These are phyloP conservation scores for Pyrrhosoma nymphula DNA, from an alignment of 2,888 invertebrate genomes.

Conservation along the genomic window DNA sequence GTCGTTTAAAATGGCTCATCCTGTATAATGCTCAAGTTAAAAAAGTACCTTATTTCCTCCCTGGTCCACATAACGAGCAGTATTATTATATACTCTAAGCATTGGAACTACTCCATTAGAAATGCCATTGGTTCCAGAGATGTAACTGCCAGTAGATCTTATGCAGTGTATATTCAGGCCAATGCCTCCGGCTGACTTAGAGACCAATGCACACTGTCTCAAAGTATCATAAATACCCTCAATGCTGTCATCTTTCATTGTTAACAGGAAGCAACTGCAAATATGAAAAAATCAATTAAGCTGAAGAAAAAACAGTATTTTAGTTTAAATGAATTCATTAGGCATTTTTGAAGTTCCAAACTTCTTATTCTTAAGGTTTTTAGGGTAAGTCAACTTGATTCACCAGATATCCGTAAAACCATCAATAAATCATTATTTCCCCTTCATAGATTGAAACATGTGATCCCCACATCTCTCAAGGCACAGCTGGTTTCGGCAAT, in stretches of 20 bases:
- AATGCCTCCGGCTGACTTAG: conserved; percentile 98
- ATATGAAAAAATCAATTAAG: conserved; percentile 33
- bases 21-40: too few species aligned
- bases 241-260: conserved; percentile 96
- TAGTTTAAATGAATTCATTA: background rate
- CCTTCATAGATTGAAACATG: too few species aligned
- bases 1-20: too few species aligned
- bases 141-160: conserved; percentile 93
- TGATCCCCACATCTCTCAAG: too few species aligned
- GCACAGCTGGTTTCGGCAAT: too few species aligned
- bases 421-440: too few species aligned
- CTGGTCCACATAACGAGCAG: conserved; percentile 98
- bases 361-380: background rate
- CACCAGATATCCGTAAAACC: too few species aligned
- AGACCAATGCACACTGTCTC: conserved; percentile 95
- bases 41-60: conserved; percentile 90
- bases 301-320: background rate
- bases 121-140: conserved; percentile 95
- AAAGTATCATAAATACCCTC: conserved; percentile 96
- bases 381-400: too few species aligned
- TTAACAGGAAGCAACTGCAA: conserved; percentile 93
- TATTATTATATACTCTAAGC: conserved; percentile 96
- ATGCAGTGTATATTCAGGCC: conserved; percentile 98
- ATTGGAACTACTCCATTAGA: conserved; percentile 98
- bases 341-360: background rate